A percentile compares a stretch with the other conserved stretches of the same genome.
Conservation (phyloP, 2,113 vertebrate genomes). For the Ciconia stormi region DNA sequence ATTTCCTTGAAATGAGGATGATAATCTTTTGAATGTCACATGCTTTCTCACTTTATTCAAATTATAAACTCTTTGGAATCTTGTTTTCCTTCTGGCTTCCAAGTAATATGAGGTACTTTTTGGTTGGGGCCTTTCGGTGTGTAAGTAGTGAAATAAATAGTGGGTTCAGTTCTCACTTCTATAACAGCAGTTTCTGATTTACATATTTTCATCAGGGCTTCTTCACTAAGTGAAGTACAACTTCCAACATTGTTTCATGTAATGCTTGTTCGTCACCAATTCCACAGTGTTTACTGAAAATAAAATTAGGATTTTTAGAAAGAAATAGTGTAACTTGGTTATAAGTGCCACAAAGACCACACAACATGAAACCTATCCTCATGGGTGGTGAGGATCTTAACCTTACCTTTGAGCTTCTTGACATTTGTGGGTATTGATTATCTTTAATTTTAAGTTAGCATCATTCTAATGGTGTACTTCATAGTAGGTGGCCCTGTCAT, state of each 20-base stretch:
- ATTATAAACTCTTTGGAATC: background rate
- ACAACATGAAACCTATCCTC: background rate
- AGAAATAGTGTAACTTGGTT: background rate
- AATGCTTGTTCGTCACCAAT: background rate
- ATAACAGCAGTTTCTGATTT: background rate
- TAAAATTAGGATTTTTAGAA: background rate
- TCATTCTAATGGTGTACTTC: background rate
- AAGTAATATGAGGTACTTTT: background rate
- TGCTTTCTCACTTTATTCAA: background rate
- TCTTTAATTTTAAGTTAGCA: background rate
- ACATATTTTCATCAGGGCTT: background rate
- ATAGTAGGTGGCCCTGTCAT: background rate
- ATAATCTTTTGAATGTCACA: background rate
- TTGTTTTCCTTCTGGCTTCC: background rate
- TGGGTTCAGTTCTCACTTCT: background rate
- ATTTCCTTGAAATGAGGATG: background rate
- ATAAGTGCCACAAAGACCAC: background rate
- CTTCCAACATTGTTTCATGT: background rate
- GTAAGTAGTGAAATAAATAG: background rate
- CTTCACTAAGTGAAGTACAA: background rate
- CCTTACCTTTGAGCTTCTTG: background rate
- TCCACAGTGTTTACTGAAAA: background rate
- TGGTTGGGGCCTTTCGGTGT: background rate
- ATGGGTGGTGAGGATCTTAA: background rate
- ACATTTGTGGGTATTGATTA: background rate